Percentiles rank a stretch among this genome's conserved stretches.
Conservation (phyloP, 2,113 vertebrate genomes). For the Nothocercus nigrocapillus region DNA sequence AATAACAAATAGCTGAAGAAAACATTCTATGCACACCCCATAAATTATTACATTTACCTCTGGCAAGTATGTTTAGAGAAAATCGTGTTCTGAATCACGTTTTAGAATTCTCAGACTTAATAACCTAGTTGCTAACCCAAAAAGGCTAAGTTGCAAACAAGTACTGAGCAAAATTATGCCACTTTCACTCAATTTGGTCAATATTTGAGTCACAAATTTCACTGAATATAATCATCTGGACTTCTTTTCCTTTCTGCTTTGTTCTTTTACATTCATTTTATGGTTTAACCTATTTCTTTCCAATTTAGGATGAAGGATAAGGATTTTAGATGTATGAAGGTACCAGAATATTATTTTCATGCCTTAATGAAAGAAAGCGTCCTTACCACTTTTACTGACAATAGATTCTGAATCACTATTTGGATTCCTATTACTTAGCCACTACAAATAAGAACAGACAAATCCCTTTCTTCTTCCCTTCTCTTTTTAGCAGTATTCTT, state of each 20-base stretch:
- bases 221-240: background rate
- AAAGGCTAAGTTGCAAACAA: background rate
- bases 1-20: conserved; percentile 64
- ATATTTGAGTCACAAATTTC: background rate
- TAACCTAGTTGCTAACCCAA: background rate
- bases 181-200: background rate
- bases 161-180: background rate
- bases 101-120: background rate
- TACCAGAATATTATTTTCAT: background rate
- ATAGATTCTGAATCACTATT: background rate
- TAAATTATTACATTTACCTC: conserved; percentile 70
- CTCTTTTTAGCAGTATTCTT: background rate
- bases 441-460: conserved; percentile 12
- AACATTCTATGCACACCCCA: conserved; percentile 59
- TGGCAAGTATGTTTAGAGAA: conserved; percentile 58
- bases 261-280: background rate
- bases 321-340: background rate
- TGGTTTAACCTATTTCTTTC: background rate
- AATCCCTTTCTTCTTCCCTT: background rate
- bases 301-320: background rate
- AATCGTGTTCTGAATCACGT: conserved; percentile 53
- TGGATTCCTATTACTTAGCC: background rate
- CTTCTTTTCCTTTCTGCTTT: background rate
- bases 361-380: background rate
- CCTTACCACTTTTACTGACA: background rate